These are phyloP conservation scores for Karalla daura DNA, from an alignment of 2,797 vertebrate genomes.

Conservation along the genomic window DNA sequence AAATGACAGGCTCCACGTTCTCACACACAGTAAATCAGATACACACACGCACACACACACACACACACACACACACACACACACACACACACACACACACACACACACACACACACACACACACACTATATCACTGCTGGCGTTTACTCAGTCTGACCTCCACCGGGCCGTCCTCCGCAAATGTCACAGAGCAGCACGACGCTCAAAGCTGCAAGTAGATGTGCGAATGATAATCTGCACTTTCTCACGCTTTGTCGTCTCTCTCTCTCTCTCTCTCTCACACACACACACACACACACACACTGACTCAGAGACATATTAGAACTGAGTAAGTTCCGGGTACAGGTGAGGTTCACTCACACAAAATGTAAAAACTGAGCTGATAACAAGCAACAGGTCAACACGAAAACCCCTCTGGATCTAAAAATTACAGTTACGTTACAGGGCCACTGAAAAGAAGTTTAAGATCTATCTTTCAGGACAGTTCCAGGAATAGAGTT, in stretches of 20 bases:
- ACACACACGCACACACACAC: slow-evolving; percentile 31
- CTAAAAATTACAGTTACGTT: too few species aligned
- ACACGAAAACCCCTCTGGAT: too few species aligned
- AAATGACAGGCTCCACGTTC: slow-evolving; percentile 70
- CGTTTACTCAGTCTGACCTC: slow-evolving; percentile 56
- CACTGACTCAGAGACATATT: too few species aligned
- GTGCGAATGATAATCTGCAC: slow-evolving; percentile 26
- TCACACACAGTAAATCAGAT: slow-evolving; percentile 67
- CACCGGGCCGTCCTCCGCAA: slow-evolving; percentile 1
- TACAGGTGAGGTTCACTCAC: too few species aligned
- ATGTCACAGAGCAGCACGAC: slow-evolving; percentile 37
- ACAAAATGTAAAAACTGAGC: too few species aligned
- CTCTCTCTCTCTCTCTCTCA: too few species aligned
- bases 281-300: neutral
- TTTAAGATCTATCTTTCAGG: too few species aligned
- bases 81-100: slow-evolving; percentile 40
- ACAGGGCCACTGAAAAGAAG: too few species aligned
- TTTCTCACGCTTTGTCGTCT: slow-evolving; percentile 48
- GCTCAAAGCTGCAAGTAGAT: slow-evolving; percentile 12
- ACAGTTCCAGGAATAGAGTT: too few species aligned
- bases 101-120: slow-evolving; percentile 57
- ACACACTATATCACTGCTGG: slow-evolving; percentile 43
- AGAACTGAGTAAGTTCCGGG: too few species aligned
- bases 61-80: slow-evolving; percentile 62
- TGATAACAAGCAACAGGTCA: too few species aligned